Base-by-base conservation (phyloP, 2,888 invertebrate species). In the Apodemia hepburni region DNA sequence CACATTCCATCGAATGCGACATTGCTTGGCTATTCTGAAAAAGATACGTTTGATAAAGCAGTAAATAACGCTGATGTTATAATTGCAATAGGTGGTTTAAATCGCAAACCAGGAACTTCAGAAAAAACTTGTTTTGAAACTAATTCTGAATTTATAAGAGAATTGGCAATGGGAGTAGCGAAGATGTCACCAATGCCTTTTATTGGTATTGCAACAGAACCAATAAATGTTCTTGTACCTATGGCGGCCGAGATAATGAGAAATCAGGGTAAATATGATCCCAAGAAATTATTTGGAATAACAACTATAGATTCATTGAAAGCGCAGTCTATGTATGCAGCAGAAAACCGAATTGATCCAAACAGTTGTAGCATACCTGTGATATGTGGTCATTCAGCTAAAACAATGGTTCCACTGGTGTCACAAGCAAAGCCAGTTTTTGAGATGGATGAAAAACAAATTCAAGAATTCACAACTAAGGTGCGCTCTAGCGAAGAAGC, bases 401-500 rank as follows among this genome's bases (percentile, higher is more conserved):
- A 93, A 66, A 96, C 96, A 1, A 94, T 95, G 68, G 92, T 97
- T 27, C 97, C 97, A 0, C 84, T 97, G 18, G 91, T 97, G 64
- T 96, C 97, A 1, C 95, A 95, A 75, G 92, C 93, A 5, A 92
- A 87, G 64, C 96, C 95, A 0, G 70, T 79, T 8, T 82, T 89
- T 49, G 74, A 85, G 15, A 90, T 81, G 68, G 68, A 82, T 83
- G 75, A 94, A 84, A 74, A 92, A 83, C 78, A 69, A 29, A 68
- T 78, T 47, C 77, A 81, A 60, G 77, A 82, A 49, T 79, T 92
- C n/a, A 83, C 83, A 0, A 65, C 73, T 0, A 77, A 73, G 51
- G 66, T 85, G n/a, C 94, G 94, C 73, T 61, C 58, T 27, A 62
- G 58, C 17, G 94, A 94, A 38, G 93, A 94, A 7, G 92, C 92